A percentile compares a stretch with the other conserved stretches of the same genome.
These are phyloP conservation scores for Coreius guichenoti DNA, from an alignment of 2,797 vertebrate genomes.

Conservation along the genomic window DNA sequence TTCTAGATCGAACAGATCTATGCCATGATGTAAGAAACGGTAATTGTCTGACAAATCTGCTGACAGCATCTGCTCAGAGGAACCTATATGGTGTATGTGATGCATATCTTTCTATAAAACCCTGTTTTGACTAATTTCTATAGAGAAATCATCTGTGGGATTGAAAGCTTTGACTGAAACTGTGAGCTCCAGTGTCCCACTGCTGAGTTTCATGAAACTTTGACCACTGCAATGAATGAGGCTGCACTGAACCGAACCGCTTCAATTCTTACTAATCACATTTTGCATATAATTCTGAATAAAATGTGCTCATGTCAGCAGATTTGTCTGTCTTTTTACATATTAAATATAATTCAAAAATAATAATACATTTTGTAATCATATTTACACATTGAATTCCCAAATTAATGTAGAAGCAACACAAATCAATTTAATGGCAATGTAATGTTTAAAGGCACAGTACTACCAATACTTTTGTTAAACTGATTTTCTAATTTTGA, in stretches of 20 bases:
- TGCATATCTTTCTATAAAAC: neutral
- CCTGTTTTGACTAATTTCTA: neutral
- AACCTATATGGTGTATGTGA: neutral
- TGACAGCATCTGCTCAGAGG: constrained; percentile 4
- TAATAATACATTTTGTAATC: neutral
- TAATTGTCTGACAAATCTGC: constrained; percentile 44
- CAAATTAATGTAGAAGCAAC: neutral
- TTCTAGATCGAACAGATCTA: constrained; percentile 6
- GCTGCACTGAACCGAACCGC: neutral
- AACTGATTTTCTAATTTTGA: neutral
- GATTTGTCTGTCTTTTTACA: neutral
- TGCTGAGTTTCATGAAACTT: neutral
- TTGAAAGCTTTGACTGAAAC: neutral
- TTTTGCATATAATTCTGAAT: neutral
- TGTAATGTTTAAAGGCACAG: neutral
- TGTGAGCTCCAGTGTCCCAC: neutral
- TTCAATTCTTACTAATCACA: neutral
- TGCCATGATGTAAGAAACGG: constrained; percentile 39
- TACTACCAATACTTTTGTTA: neutral
- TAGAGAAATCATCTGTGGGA: neutral
- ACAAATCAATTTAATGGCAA: neutral
- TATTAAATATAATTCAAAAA: neutral
- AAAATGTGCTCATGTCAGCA: neutral
- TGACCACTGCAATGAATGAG: neutral
- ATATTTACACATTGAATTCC: neutral